phyloP scores from a whole-genome alignment of 2,797 vertebrate genomes.

The Aphelocoma californica region DNA sequence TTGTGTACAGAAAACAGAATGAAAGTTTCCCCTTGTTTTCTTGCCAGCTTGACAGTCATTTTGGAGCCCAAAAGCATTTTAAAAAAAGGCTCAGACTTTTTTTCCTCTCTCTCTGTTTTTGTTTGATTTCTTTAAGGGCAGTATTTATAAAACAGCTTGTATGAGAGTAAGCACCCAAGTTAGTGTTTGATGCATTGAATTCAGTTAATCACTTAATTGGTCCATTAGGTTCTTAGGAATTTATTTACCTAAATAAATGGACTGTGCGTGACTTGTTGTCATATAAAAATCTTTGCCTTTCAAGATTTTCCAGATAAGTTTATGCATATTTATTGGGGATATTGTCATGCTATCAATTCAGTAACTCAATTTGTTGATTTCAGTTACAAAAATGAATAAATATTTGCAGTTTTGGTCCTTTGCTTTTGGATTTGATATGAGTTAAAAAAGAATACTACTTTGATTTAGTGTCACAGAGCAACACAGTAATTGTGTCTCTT shows the following conservation, averaged over 20 bases:
- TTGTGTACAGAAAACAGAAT: not conserved
- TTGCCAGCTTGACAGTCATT: not conserved
- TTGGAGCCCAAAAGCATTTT: not conserved
- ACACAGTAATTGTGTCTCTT: not conserved
- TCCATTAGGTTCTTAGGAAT: not conserved
- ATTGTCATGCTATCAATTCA: not conserved
- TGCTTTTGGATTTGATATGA: not conserved
- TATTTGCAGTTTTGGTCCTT: not conserved
- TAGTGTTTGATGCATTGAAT: not conserved
- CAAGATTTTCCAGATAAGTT: not conserved
- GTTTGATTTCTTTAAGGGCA: not conserved
- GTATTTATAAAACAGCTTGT: not conserved
- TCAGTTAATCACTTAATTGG: not conserved
- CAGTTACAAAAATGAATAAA: not conserved
- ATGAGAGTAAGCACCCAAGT: not conserved
- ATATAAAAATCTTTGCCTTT: not conserved
- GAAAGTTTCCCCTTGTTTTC: not conserved
- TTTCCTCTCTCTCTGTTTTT: not conserved
- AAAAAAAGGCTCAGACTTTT: not conserved
- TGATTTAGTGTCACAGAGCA: not conserved
- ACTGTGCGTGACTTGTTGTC: not conserved
- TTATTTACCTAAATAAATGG: conserved; percentile 10
- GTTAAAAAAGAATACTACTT: not conserved
- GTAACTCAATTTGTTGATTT: not conserved
- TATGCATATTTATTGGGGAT: not conserved